Evolutionary conservation across 2,888 invertebrate species (phyloP), one percentile per base, ranked within the genome.

Genomic region (Agrochola macilenta): DNA sequence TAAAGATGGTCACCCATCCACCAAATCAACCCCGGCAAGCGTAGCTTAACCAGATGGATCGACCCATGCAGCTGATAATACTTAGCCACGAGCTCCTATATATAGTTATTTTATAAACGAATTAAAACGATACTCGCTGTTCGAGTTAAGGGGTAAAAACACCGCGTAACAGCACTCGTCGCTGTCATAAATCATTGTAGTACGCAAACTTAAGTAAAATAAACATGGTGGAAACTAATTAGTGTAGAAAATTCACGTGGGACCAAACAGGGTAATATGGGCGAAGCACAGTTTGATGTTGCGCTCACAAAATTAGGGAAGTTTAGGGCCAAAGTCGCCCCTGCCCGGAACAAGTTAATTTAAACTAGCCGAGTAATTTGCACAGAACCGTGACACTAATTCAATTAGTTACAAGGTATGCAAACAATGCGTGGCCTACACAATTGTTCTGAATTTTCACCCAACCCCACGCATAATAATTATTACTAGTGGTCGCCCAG

Each of bases 181-280:
- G 89, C 90, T 84, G 90, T 88, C 92, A 95, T 95, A 95, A 95
- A 95, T 95, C 95, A 95, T 94, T 91, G 92, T 92, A 91, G 93
- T 93, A 91, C 91, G 91, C 91, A 93, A 95, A 95, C 94, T 95
- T 92, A 92, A 93, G 93, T 93, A 95, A 95, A 96, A 96, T 96
- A 96, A 95, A 96, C 96, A 96, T 94, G 91, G 93, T 92, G 90
- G 91, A 94, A 96, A 95, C 95, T 96, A 95, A 96, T 96, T 96
- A 96, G 95, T 93, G 95, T 94, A 94, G 95, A 95, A 95, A 96
- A 96, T 95, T 95, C 96, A 95, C 95, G 94, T 95, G 96, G 96
- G 96, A 95, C 95, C 94, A 92, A 93, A 93, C 95, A 92, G 95
- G 93, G 95, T 94, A 92, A 94, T 95, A 95, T 95, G 95, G 93